phyloP scores from a whole-genome alignment of 2,888 invertebrate species.

The Leptopilina syphax region DNA sequence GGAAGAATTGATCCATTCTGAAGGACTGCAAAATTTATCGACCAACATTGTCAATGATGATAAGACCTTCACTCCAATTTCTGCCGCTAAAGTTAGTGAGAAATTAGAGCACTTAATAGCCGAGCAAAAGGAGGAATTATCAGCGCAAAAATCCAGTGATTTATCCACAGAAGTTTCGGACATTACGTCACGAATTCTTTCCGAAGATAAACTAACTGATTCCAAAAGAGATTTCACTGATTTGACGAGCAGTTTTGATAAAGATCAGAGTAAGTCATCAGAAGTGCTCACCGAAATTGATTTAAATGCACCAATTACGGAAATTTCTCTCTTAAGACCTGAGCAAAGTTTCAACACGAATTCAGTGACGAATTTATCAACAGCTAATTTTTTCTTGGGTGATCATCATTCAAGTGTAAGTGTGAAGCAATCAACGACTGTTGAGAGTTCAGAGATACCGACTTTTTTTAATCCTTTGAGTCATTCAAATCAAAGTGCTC shows the following conservation, averaged over 20 bases:
- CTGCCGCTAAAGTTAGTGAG: slow-evolving; percentile 68
- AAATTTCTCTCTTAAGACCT: slow-evolving; percentile 5
- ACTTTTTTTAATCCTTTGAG: slow-evolving; percentile 27
- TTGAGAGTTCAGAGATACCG: slow-evolving; percentile 18
- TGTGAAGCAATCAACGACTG: slow-evolving; percentile 45
- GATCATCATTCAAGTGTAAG: slow-evolving; percentile 15
- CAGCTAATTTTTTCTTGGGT: slow-evolving; percentile 52
- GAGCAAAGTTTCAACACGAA: slow-evolving; percentile 28
- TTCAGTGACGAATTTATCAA: slow-evolving; percentile 17
- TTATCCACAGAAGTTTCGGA: slow-evolving; percentile 51
- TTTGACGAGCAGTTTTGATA: slow-evolving; percentile 8
- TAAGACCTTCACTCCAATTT: slow-evolving; percentile 65
- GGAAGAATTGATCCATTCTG: neutral
- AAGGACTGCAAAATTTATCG: neutral
- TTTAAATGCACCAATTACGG: slow-evolving; percentile 47
- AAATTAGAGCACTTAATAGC: slow-evolving; percentile 70
- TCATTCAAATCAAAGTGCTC: slow-evolving; percentile 29
- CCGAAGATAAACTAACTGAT: neutral
- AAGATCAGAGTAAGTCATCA: slow-evolving; percentile 15
- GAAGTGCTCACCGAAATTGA: slow-evolving; percentile 59
- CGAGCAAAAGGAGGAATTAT: slow-evolving; percentile 63
- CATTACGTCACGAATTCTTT: slow-evolving; percentile 49
- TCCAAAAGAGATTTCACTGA: slow-evolving; percentile 14
- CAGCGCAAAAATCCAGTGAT: slow-evolving; percentile 43
- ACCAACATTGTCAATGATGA: slow-evolving; percentile 2